These are phyloP conservation scores for Pomacea canaliculata DNA, from an alignment of 2,888 invertebrate species.

Conservation along the genomic window DNA sequence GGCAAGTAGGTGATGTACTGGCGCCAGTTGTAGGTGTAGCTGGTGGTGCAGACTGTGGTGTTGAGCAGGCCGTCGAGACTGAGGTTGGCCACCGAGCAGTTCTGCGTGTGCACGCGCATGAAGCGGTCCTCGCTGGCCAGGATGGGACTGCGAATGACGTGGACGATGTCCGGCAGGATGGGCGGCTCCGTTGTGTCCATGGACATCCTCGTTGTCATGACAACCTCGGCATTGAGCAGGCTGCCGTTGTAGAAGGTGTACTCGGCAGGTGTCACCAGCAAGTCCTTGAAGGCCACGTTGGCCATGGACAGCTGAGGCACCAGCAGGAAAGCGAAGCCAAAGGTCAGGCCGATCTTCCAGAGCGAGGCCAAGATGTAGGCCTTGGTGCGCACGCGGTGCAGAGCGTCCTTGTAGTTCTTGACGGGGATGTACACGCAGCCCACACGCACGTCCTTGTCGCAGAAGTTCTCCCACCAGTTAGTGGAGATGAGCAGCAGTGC, in stretches of 20 bases:
- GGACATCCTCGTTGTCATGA: not conserved
- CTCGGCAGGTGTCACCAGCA: constrained; percentile 26
- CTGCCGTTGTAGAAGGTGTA: constrained; percentile 31
- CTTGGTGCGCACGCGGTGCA: constrained; percentile 53
- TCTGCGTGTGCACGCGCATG: constrained; percentile 28
- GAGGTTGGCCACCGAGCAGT: constrained; percentile 32
- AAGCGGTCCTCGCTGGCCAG: constrained; percentile 20
- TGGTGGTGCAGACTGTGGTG: constrained; percentile 36
- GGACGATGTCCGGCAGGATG: constrained; percentile 21
- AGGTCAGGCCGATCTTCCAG: constrained; percentile 56
- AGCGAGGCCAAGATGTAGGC: constrained; percentile 51
- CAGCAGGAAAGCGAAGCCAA: constrained; percentile 51
- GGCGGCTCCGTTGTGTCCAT: constrained; percentile 16
- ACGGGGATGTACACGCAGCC: constrained; percentile 41
- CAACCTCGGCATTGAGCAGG: not conserved
- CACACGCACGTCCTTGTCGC: constrained; percentile 65
- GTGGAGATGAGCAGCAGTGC: constrained; percentile 79
- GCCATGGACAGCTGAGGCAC: constrained; percentile 42
- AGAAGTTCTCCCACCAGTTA: constrained; percentile 89
- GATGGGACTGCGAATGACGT: not conserved
- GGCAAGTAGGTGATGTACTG: constrained; percentile 43
- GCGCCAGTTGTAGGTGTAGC: constrained; percentile 38
- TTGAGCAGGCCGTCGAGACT: constrained; percentile 27
- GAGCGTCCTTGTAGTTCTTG: constrained; percentile 46
- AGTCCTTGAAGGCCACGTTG: constrained; percentile 35